A percentile compares a stretch with the other conserved stretches of the same genome.
Evolutionary conservation across 2,888 invertebrate genomes (phyloP).

Genomic region (Andrena bicolor): DNA sequence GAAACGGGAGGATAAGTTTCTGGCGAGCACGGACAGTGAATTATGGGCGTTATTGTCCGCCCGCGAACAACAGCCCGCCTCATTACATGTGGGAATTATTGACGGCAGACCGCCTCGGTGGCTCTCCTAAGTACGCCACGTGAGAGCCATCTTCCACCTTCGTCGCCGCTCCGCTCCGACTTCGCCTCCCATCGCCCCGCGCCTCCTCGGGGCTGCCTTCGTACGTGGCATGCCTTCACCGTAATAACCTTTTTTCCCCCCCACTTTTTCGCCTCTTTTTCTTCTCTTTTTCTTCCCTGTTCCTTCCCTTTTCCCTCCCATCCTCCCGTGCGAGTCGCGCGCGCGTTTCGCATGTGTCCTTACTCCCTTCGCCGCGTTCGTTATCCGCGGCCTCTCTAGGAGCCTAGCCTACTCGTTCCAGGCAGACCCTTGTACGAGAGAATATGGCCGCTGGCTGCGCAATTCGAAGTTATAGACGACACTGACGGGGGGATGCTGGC

Average conservation of each 20-base stretch:
- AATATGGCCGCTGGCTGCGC: constrained; percentile 51
- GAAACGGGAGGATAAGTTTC: constrained; percentile 70
- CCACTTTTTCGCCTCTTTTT: background rate
- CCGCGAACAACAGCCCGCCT: constrained; percentile 78
- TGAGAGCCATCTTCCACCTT: constrained; percentile 47
- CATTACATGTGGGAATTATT: constrained; percentile 79
- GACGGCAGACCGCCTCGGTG: constrained; percentile 72
- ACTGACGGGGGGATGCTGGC: background rate
- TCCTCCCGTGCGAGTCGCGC: constrained; percentile 2
- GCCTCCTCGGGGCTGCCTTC: constrained; percentile 30
- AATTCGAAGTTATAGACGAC: constrained; percentile 61
- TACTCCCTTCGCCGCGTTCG: constrained; percentile 30
- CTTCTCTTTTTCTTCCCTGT: background rate
- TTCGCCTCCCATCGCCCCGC: constrained; percentile 48
- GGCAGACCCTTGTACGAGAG: constrained; percentile 42
- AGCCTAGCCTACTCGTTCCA: constrained; percentile 34
- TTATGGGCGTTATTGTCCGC: constrained; percentile 80
- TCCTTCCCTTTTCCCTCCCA: constrained; percentile 30
- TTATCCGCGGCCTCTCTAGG: constrained; percentile 53
- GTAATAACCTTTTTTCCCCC: background rate
- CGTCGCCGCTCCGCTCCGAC: constrained; percentile 50
- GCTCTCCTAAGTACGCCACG: constrained; percentile 59
- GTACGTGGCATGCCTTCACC: constrained; percentile 10
- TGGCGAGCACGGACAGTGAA: constrained; percentile 73
- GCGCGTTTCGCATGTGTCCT: constrained; percentile 35